Conservation (phyloP, 2,888 invertebrate genomes). For the Leptopilina myrica region DNA sequence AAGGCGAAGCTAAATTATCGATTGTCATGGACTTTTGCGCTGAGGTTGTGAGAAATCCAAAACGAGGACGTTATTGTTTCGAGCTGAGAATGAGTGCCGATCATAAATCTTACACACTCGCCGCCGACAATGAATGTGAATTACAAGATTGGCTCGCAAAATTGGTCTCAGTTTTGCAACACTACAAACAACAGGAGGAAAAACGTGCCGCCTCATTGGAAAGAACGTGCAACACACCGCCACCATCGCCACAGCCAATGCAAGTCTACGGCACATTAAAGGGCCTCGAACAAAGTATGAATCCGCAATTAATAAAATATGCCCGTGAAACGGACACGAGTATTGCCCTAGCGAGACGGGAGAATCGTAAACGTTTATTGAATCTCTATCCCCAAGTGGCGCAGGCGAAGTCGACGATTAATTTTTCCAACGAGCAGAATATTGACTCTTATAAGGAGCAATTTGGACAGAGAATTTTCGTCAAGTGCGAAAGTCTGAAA, state of each 20-base stretch:
- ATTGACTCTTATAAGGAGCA: slow-evolving; percentile 90
- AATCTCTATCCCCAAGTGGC: slow-evolving; percentile 82
- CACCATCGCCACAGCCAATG: slow-evolving; percentile 81
- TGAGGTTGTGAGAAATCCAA: slow-evolving; percentile 91
- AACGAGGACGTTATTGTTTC: slow-evolving; percentile 91
- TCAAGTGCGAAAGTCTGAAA: slow-evolving; percentile 89
- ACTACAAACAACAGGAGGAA: slow-evolving; percentile 88
- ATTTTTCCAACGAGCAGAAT: slow-evolving; percentile 77
- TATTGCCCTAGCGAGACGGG: slow-evolving; percentile 88
- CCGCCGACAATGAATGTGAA: slow-evolving; percentile 91
- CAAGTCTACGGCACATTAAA: slow-evolving; percentile 89
- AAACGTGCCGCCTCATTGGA: slow-evolving; percentile 85
- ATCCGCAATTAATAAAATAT: slow-evolving; percentile 93
- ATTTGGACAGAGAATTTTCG: slow-evolving; percentile 90
- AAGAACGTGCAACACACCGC: slow-evolving; percentile 79
- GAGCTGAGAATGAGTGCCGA: slow-evolving; percentile 92
- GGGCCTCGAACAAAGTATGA: slow-evolving; percentile 93
- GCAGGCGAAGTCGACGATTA: slow-evolving; percentile 76
- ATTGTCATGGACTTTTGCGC: slow-evolving; percentile 96
- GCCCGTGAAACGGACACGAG: slow-evolving; percentile 93
- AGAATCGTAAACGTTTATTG: slow-evolving; percentile 89
- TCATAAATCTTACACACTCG: slow-evolving; percentile 90
- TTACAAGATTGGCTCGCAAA: slow-evolving; percentile 90
- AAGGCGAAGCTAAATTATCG: slow-evolving; percentile 92
- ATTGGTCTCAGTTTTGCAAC: slow-evolving; percentile 89